Evolutionary conservation across 2,113 vertebrate genomes (phyloP), one percentile per base, ranked within the genome.

Genomic region (Rutilus rutilus): DNA sequence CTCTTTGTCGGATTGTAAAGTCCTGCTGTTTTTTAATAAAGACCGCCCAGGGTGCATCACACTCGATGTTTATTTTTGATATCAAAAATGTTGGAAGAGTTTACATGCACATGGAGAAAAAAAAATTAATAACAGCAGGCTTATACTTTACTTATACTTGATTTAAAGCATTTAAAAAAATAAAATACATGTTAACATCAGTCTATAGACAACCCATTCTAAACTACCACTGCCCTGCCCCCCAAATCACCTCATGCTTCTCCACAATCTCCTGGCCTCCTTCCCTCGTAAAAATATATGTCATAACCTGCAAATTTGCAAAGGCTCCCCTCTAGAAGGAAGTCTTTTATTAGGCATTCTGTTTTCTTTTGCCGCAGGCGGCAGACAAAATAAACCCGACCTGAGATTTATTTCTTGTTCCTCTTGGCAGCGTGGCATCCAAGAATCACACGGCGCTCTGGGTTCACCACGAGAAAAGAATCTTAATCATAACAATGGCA

Each of bases 401-500:
- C 93, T 89, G 88, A 92, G 94, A 94, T 94, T 92, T 91, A 91
- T 94, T 94, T 92, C 85, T 59, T 60, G 93, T 92, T 94, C 92
- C 94, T 90, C 91, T 91, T 57, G 82, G 88, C 67, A 1, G 71
- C 9, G 65, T 90, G 88, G 91, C 89, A 93, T 96, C 96, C 96
- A 97, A 97, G 94, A 96, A 95, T 95, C 89, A 97, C 96, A 96
- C 92, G 91, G 93, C 93, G 78, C 93, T 93, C 91, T 84, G 93
- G 95, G 89, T 94, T 92, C 94, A 93, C 92, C 92, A 91, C 94
- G 94, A 81, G 90, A 93, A 94, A 96, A 95, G 95, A 96, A 97
- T 96, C 95, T 95, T 93, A 95, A 96, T 94, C 93, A 96, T 96
- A 96, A 96, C 96, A 97, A 95, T 94, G 90, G 60, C 89, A 90